Conservation (phyloP, 2,113 vertebrate genomes). For the Struthidea cinerea region DNA sequence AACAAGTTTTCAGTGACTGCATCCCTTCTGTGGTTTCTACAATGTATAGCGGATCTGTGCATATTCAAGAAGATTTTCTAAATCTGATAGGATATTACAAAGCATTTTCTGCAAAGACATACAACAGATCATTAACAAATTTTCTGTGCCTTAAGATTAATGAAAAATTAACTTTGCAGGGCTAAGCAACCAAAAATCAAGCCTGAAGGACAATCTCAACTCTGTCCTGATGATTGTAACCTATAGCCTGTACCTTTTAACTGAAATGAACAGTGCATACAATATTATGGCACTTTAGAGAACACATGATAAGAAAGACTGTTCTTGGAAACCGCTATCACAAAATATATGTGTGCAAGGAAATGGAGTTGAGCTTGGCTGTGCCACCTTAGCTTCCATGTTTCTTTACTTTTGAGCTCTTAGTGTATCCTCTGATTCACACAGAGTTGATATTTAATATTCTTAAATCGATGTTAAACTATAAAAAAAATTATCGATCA, state of each 20-base stretch:
- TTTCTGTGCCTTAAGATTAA: not conserved
- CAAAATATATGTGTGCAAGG: not conserved
- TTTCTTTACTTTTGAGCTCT: not conserved
- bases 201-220: not conserved
- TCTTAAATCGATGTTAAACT: not conserved
- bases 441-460: not conserved
- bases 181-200: conserved; percentile 4
- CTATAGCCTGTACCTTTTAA: not conserved
- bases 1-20: not conserved
- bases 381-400: not conserved
- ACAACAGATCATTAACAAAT: not conserved
- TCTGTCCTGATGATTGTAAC: not conserved
- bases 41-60: not conserved
- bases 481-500: not conserved
- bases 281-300: not conserved
- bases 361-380: not conserved
- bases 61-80: not conserved
- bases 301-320: not conserved
- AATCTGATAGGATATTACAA: not conserved
- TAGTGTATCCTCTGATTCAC: not conserved
- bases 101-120: not conserved
- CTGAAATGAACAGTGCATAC: not conserved
- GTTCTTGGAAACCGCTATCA: not conserved
- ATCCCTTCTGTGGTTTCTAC: not conserved
- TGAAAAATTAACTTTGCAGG: not conserved